Base-by-base conservation (phyloP, 2,797 vertebrate species). In the Molossus alvarezi region DNA sequence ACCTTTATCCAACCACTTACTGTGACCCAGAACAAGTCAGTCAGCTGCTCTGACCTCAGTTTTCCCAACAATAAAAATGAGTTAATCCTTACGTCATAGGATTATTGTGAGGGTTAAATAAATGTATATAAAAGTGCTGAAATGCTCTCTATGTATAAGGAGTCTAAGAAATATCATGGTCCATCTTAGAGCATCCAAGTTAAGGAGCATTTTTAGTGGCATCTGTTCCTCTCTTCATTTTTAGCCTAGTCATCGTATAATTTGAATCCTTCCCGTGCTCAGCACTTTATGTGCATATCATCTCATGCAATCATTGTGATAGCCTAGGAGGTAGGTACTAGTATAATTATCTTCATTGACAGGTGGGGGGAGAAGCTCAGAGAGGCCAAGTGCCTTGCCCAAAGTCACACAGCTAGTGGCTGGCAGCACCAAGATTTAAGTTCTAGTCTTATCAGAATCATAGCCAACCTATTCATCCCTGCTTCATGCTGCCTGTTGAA, bases 21-120 rank as follows among this genome's bases (percentile, higher is more conserved):
- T 53, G 51, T 65, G 41, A 57, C 25, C 2, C 21, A 29, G 41
- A 41, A n/a, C 62, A 81, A 85, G 23, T 58, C 86, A 82, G 58
- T 25, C 27, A 48, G 33, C 67, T 79, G 64, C 75, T 90, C 76
- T 93, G 48, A 86, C 27, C 55, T 82, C 91, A 85, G 17, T 12
- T 62, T 91, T 75, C 48, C 45, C 62, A 41, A 53, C 27, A 64
- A n/a, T 67, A 51, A 81, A 95, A 95, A 87, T 33, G 51, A 75
- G 27, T 29, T 77, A 15, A 55, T 81, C 41, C 48, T 71, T 62
- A 64, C 58, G 33, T 75, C 14, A 6, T 58, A 67, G 21, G 37
- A 20, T 82, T 79, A 33, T 75, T 76, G 17, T 48, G 17, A 73
- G n/a, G 51, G 48, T 72, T 95, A 84, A 93, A 85, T 62, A 81